Conservation (phyloP, 2,113 vertebrate species). For the Aegotheles bennettii region DNA sequence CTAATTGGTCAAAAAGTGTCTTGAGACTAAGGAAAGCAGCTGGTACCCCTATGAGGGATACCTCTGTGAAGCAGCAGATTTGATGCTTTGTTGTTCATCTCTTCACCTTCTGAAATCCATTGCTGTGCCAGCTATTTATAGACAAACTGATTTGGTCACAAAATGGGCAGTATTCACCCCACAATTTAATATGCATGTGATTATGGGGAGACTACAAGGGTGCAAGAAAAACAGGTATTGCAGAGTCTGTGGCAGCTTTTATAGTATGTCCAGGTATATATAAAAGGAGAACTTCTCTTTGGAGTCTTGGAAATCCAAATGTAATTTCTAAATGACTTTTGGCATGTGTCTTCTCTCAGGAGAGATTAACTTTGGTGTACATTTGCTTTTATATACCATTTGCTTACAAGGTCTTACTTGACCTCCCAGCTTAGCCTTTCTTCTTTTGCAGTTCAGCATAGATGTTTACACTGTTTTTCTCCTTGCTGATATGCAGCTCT, state of each 20-base stretch:
- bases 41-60: no score
- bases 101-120: not conserved
- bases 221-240: not conserved
- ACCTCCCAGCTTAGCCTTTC: not conserved
- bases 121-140: not conserved
- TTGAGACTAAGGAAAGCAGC: not conserved
- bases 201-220: no score
- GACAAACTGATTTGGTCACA: not conserved
- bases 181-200: accelerated
- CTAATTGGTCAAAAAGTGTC: not conserved
- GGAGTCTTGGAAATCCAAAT: not conserved
- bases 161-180: not conserved
- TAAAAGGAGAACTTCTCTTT: not conserved
- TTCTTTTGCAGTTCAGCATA: not conserved
- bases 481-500: not conserved
- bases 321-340: not conserved
- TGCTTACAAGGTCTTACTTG: not conserved
- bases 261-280: not conserved
- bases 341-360: not conserved
- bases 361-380: not conserved
- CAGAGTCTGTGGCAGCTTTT: not conserved
- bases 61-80: not conserved
- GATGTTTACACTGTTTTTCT: not conserved
- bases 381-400: not conserved
- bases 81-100: not conserved